phyloP scores from a whole-genome alignment of 35 echinoderm and acorn worm genomes.

The Apostichopus californicus region DNA sequence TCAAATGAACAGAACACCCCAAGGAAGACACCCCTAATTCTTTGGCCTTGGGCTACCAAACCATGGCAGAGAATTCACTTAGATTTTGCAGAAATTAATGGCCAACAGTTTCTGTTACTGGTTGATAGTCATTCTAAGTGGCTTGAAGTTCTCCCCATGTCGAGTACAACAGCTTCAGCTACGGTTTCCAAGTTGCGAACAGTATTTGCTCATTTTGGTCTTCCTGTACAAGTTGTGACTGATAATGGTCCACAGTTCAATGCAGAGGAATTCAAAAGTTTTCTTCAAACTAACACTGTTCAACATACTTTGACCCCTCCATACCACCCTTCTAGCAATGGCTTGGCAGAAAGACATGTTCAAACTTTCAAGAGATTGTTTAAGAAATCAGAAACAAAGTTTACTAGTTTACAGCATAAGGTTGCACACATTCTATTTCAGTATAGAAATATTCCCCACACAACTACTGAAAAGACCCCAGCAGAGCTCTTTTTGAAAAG shows the following conservation, averaged over 20 bases:
- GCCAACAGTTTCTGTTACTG: slow-evolving; percentile 38
- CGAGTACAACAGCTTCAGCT: slow-evolving; percentile 21
- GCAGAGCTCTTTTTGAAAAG: neutral
- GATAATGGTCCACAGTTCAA: too few relatives aligned
- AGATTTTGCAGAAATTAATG: slow-evolving; percentile 46
- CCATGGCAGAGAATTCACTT: slow-evolving; percentile 39
- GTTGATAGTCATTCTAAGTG: slow-evolving; percentile 51
- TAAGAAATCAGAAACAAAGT: neutral
- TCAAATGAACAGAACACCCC: neutral
- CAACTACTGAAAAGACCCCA: neutral
- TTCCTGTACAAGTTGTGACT: slow-evolving; percentile 16
- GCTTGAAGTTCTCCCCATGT: slow-evolving; percentile 52
- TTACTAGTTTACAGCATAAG: neutral
- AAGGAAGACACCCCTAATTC: neutral
- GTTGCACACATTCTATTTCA: neutral
- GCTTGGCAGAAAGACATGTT: neutral
- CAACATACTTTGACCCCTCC: neutral
- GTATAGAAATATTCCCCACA: neutral
- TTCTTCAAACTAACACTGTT: too few relatives aligned
- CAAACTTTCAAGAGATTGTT: neutral
- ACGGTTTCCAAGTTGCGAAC: slow-evolving; percentile 11
- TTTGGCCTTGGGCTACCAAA: slow-evolving; percentile 32
- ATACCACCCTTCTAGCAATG: neutral
- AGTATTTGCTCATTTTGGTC: slow-evolving; percentile 38
- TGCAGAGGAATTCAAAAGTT: neutral